Conservation (phyloP, 92 coral and sea anemone genomes). For the Bergia sp. region DNA sequence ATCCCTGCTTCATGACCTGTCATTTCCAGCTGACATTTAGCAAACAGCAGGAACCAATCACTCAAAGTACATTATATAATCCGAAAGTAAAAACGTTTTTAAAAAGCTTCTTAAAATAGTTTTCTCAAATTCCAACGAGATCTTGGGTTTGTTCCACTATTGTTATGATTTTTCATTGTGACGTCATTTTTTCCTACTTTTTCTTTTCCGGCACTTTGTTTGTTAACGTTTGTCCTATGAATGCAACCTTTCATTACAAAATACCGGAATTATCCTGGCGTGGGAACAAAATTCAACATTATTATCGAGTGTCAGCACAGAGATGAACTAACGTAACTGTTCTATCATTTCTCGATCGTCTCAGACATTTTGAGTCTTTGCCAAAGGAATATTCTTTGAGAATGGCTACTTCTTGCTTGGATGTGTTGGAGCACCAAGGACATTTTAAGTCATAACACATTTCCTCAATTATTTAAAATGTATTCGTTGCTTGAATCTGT, state of each 20-base stretch:
- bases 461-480: no score
- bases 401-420: not conserved
- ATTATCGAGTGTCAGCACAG: not conserved
- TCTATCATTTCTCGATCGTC: not conserved
- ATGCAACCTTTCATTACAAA: not conserved
- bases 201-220: constrained; percentile 19
- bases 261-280: constrained; percentile 8
- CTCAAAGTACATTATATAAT: not conserved
- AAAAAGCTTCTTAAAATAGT: not conserved
- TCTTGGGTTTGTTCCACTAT: constrained; percentile 38
- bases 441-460: not conserved
- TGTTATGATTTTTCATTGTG: constrained; percentile 20
- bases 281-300: constrained; percentile 1
- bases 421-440: not conserved
- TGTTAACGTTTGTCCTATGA: constrained; percentile 3
- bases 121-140: not conserved
- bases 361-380: no score
- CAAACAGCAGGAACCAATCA: constrained; percentile 13
- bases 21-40: not conserved
- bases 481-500: not conserved
- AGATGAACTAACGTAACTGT: not conserved
- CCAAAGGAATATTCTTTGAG: not conserved
- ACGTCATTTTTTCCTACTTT: not conserved
- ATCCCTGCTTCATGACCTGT: not conserved
- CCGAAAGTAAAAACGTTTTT: not conserved